Conservation (phyloP, 1,140 invertebrate genomes). For the Pseudomyrmex flavicornis region DNA sequence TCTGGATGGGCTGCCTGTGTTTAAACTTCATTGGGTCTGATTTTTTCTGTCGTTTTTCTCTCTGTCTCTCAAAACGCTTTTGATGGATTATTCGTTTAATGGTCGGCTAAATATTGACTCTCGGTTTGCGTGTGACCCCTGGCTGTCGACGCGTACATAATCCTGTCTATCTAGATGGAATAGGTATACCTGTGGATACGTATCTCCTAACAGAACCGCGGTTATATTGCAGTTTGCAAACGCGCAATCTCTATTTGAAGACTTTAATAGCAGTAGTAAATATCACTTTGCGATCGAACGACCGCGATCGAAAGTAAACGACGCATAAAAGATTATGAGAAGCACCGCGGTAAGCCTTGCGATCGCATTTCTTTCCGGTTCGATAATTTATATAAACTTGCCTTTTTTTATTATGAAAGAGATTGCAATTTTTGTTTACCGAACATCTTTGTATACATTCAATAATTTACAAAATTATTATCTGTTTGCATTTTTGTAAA, state of each 20-base stretch:
- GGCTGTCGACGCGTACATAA: conserved; percentile 66
- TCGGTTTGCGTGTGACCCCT: conserved; percentile 65
- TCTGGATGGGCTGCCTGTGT: conserved; percentile 52
- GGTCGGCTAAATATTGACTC: conserved; percentile 78
- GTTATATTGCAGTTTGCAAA: conserved; percentile 43
- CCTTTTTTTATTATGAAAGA: neutral
- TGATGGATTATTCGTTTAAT: conserved; percentile 74
- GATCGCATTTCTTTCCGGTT: neutral
- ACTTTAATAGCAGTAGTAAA: conserved; percentile 26
- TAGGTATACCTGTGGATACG: conserved; percentile 23
- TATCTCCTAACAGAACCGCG: conserved; percentile 30
- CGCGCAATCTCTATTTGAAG: conserved; percentile 49
- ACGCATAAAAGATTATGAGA: conserved; percentile 5
- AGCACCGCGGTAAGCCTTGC: neutral
- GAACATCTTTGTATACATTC: neutral
- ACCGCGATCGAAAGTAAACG: neutral
- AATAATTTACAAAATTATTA: too few species aligned
- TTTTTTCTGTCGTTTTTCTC: conserved; percentile 50
- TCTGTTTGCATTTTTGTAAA: neutral
- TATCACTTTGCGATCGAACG: conserved; percentile 34
- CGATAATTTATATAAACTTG: neutral
- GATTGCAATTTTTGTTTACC: neutral
- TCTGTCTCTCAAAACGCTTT: conserved; percentile 40
- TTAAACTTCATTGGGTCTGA: conserved; percentile 64
- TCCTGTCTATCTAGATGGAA: conserved; percentile 48